A percentile compares a stretch with the other conserved stretches of the same genome.
phyloP scores from a whole-genome alignment of 2,888 invertebrate genomes.

The Graphium colonna region DNA sequence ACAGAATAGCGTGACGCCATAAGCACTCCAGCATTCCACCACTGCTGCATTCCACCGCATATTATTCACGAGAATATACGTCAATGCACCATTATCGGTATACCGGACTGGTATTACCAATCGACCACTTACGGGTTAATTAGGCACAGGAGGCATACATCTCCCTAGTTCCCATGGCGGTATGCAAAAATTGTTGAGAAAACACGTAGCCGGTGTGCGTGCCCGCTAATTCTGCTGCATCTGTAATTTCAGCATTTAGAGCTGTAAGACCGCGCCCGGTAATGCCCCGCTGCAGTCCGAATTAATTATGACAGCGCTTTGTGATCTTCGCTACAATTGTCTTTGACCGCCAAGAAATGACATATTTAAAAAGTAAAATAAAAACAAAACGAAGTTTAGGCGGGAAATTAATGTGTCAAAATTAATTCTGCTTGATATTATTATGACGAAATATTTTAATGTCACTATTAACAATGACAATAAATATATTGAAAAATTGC shows the following conservation, averaged over 20 bases:
- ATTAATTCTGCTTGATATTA: too few species aligned
- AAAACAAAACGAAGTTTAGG: too few species aligned
- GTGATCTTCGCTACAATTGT: background rate
- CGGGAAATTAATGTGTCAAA: too few species aligned
- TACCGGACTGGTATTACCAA: slow-evolving; percentile 45
- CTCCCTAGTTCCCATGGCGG: slow-evolving; percentile 67
- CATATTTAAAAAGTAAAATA: too few species aligned
- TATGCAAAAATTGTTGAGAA: slow-evolving; percentile 79
- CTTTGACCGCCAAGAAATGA: too few species aligned
- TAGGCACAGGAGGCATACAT: slow-evolving; percentile 45
- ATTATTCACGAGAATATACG: slow-evolving; percentile 22
- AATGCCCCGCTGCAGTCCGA: slow-evolving; percentile 11
- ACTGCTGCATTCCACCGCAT: slow-evolving; percentile 16
- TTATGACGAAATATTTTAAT: too few species aligned
- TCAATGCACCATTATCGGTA: slow-evolving; percentile 27
- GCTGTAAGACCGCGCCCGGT: slow-evolving; percentile 48
- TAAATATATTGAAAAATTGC: too few species aligned
- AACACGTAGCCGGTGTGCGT: slow-evolving; percentile 56
- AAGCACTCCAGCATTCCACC: slow-evolving; percentile 17
- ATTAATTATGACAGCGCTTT: slow-evolving; percentile 13
- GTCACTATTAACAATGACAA: too few species aligned
- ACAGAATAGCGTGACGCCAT: slow-evolving; percentile 7
- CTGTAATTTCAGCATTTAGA: slow-evolving; percentile 69
- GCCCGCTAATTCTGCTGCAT: slow-evolving; percentile 55
- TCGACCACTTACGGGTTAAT: slow-evolving; percentile 56